Evolutionary conservation across 30 jellyfish, hydroid and myxozoan genomes (phyloP), one percentile per base, ranked within the genome.

Genomic region (Pelagia noctiluca): DNA sequence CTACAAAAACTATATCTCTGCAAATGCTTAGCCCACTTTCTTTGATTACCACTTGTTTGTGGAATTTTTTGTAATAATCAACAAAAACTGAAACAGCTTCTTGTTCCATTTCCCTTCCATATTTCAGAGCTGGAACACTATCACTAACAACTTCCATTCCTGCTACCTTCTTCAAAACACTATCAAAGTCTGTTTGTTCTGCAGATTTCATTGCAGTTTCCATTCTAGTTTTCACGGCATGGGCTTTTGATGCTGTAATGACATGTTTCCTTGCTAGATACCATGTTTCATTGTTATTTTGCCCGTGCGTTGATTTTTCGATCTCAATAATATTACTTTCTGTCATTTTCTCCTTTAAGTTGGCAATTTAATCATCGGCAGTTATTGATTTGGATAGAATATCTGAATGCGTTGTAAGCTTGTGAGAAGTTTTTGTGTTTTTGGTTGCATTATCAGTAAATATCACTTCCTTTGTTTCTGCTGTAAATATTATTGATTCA

Each of bases 41-140:
- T 11, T 32, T 36, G 0, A 75, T 33, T 26, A 28, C 54, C 21
- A 75, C 87, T 26, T 75, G 31, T 28, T 75, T 50, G 28, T 75
- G 87, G 5, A 25, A 2, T 29, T 29, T 31, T 74, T 74, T 49
- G 35, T 23, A 47, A 12, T 19, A 11, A 26, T 36, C 82, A 23
- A 24, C 24, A 26, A 71, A 36, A 36, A 70, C 0, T 5, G 18
- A 8, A 19, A 71, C 84, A 8, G 84, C 84, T 5, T 71, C 70
- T 19, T 18, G 35, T 37, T 63, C 96, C 96, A 77, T 86, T 18
- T 31, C 78, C 34, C 96, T 28, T 21, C 93, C 92, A 76, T 86
- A 86, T 60, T 76, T 86, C 63, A 75, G 42, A 24, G 96, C 94
- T 30, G 88, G 96, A 22, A 57, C 25, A 4, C 75, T 63, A 23